Conservation (phyloP, 2,888 invertebrate genomes). For the Andrena chrysosceles region DNA sequence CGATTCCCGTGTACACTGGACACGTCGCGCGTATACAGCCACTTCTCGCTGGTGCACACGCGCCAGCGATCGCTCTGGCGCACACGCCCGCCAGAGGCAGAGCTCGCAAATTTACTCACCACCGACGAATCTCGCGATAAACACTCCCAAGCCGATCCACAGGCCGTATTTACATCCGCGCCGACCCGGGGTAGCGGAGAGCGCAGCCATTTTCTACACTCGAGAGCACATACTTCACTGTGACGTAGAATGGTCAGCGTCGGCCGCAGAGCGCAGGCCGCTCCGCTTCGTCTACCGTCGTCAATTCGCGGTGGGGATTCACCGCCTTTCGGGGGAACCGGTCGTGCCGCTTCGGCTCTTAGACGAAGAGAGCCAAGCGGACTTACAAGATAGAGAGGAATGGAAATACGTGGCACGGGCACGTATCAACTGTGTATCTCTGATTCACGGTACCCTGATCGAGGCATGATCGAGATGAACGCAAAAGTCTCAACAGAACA, state of each 20-base stretch:
- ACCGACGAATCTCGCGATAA: slow-evolving; percentile 76
- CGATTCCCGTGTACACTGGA: slow-evolving; percentile 62
- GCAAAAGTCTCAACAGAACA: neutral
- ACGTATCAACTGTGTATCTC: slow-evolving; percentile 34
- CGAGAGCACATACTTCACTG: slow-evolving; percentile 84
- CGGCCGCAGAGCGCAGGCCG: slow-evolving; percentile 73
- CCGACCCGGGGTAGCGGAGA: slow-evolving; percentile 80
- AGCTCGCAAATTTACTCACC: slow-evolving; percentile 77
- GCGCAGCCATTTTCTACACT: slow-evolving; percentile 84
- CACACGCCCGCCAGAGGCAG: neutral
- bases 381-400: slow-evolving; percentile 7
- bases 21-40: neutral
- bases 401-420: neutral
- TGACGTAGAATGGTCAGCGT: slow-evolving; percentile 77
- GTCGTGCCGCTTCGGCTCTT: slow-evolving; percentile 28
- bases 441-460: slow-evolving; percentile 18
- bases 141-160: slow-evolving; percentile 78
- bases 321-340: slow-evolving; percentile 35
- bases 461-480: slow-evolving; percentile 20
- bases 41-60: neutral
- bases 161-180: slow-evolving; percentile 82
- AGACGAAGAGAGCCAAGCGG: slow-evolving; percentile 19
- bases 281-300: slow-evolving; percentile 66
- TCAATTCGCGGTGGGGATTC: slow-evolving; percentile 39
- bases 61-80: neutral